A percentile compares a stretch with the other conserved stretches of the same genome.
Conservation (phyloP, 2,888 invertebrate species). For the Drosophila peninsularis region DNA sequence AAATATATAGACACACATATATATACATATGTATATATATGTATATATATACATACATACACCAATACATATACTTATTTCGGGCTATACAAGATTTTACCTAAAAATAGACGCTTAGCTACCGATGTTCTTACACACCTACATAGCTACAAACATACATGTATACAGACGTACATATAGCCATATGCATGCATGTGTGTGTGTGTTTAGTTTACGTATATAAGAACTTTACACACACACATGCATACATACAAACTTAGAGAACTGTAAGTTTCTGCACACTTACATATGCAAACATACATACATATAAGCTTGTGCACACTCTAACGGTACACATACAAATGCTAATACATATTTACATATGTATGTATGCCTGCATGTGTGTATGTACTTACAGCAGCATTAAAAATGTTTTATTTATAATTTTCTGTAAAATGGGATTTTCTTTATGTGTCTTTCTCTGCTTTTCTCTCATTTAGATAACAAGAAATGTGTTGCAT, state of each 20-base stretch:
- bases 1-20: constrained; percentile 2
- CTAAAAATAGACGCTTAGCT: constrained; percentile 69
- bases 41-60: neutral
- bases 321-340: constrained; percentile 8
- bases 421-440: constrained; percentile 24
- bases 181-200: neutral
- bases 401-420: constrained; percentile 27
- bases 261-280: constrained; percentile 8
- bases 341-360: constrained; percentile 24
- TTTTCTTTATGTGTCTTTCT: constrained; percentile 4
- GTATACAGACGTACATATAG: neutral
- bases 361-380: constrained; percentile 9
- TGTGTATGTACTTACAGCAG: constrained; percentile 17
- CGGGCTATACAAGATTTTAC: constrained; percentile 45
- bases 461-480: constrained; percentile 21
- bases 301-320: constrained; percentile 3
- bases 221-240: neutral
- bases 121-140: constrained; percentile 25
- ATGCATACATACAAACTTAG: neutral
- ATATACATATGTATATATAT: too few species aligned
- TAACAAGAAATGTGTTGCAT: constrained; percentile 27
- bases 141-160: neutral
- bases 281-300: constrained; percentile 9
- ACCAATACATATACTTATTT: constrained; percentile 11
- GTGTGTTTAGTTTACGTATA: neutral